These are phyloP conservation scores for Choristoneura fumiferana DNA, from an alignment of 1,140 invertebrate species.

Conservation along the genomic window DNA sequence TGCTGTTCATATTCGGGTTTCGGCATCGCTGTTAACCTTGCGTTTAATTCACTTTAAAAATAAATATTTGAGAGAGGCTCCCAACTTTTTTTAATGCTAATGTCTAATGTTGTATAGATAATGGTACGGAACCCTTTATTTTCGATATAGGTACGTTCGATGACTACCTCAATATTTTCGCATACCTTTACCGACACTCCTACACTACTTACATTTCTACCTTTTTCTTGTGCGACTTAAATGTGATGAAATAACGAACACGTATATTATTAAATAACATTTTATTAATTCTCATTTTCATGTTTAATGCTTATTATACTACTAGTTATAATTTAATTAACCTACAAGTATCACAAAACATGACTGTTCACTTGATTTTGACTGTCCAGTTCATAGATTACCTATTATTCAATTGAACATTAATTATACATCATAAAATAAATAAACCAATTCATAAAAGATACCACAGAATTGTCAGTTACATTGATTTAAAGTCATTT, in stretches of 20 bases:
- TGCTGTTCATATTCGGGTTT: too few species aligned
- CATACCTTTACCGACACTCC: too few species aligned
- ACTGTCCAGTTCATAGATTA: constrained; percentile 1
- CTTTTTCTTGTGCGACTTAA: neutral
- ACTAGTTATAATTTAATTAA: constrained; percentile 43
- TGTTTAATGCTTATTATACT: constrained; percentile 20
- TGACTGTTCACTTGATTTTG: constrained; percentile 52
- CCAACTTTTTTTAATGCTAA: too few species aligned
- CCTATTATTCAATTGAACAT: constrained; percentile 1
- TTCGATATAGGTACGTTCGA: too few species aligned
- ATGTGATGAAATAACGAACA: constrained; percentile 24
- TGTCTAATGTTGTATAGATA: too few species aligned
- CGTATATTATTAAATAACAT: constrained; percentile 40
- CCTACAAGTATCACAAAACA: constrained; percentile 69
- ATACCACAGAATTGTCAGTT: neutral
- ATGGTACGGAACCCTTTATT: too few species aligned
- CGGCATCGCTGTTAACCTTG: too few species aligned
- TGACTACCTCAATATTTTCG: too few species aligned
- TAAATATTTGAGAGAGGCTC: too few species aligned
- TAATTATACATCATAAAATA: neutral
- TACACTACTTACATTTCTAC: too few species aligned
- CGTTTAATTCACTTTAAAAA: too few species aligned
- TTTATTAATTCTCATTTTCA: constrained; percentile 42
- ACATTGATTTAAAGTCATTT: constrained; percentile 1
- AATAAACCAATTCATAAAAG: neutral